Evolutionary conservation across 2,888 invertebrate species (phyloP).

Genomic region (Desoria tigrina): DNA sequence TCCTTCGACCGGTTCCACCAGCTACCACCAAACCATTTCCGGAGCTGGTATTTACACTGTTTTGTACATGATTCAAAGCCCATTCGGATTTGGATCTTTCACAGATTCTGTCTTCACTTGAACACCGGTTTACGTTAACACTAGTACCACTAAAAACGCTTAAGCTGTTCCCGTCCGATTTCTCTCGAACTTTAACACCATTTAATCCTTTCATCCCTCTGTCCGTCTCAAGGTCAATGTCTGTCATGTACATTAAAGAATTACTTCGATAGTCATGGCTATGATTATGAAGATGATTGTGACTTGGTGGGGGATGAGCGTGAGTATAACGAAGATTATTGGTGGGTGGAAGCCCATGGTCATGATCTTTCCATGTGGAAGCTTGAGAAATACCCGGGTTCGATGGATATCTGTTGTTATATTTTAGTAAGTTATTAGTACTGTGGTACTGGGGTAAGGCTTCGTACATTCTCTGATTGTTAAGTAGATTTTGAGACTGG

Average conservation of each 20-base stretch:
- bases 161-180: conserved; percentile 15
- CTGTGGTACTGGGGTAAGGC: conserved; percentile 34
- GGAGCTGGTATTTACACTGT: conserved; percentile 2
- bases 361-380: conserved; percentile 20
- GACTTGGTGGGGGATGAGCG: conserved; percentile 12
- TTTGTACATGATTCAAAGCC: conserved; percentile 39
- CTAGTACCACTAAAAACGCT: conserved; percentile 16
- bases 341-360: conserved; percentile 38
- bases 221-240: conserved; percentile 28
- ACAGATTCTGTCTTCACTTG: conserved; percentile 42
- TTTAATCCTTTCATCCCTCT: neutral
- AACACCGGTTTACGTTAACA: conserved; percentile 37
- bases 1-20: conserved; percentile 23
- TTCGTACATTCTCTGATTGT: conserved; percentile 29
- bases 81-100: conserved; percentile 52
- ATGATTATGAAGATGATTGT: conserved; percentile 14
- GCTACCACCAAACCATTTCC: neutral
- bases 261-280: conserved; percentile 17
- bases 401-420: conserved; percentile 38
- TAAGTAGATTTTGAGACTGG: conserved; percentile 36
- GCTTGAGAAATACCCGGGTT: conserved; percentile 41
- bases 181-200: conserved; percentile 7
- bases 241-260: conserved; percentile 35
- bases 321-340: conserved; percentile 26
- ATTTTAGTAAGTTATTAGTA: conserved; percentile 31